Percentiles rank a stretch among this genome's conserved stretches.
These are phyloP conservation scores for Equus przewalskii DNA, from an alignment of 2,113 vertebrate genomes.

Conservation along the genomic window DNA sequence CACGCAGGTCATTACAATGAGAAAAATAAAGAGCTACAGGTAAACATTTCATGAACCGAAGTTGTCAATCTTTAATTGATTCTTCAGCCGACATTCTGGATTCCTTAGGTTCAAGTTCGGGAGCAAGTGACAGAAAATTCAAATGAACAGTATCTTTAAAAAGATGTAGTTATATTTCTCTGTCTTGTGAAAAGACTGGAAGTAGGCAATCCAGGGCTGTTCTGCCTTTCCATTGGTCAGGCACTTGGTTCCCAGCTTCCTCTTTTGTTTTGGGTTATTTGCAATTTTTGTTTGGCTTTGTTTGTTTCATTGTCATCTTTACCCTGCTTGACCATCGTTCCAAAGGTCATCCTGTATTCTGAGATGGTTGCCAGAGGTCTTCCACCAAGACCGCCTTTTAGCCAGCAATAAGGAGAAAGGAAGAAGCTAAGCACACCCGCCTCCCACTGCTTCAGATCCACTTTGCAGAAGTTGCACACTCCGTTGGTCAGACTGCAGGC, in stretches of 20 bases:
- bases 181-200: background rate
- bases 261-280: background rate
- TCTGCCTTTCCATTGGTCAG: background rate
- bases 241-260: background rate
- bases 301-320: background rate
- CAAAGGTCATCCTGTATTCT: background rate
- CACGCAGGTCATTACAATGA: background rate
- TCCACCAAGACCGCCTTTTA: background rate
- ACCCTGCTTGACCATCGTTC: background rate
- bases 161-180: background rate
- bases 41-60: background rate
- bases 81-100: background rate
- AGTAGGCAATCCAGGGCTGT: background rate
- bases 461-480: background rate
- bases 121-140: background rate
- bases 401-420: background rate
- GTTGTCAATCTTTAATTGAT: background rate
- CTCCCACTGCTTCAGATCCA: accelerated
- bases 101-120: background rate
- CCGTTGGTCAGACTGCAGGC: background rate
- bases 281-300: no score
- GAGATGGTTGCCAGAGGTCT: background rate
- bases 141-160: background rate
- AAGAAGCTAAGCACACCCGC: accelerated
- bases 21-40: background rate